These are phyloP conservation scores for Argyra leucocephala DNA, from an alignment of 2,888 invertebrate genomes.

Conservation along the genomic window DNA sequence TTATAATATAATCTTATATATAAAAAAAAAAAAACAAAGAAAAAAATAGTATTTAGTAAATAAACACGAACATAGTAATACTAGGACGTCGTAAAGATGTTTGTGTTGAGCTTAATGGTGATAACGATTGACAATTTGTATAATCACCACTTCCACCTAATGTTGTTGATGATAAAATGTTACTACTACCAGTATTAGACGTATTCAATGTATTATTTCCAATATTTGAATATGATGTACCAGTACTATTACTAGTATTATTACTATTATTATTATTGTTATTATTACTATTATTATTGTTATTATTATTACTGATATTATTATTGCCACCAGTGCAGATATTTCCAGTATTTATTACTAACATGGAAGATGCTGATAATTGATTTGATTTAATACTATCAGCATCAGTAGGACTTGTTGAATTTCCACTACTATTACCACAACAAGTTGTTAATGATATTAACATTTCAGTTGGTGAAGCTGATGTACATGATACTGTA, in stretches of 20 bases:
- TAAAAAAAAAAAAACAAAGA: too few relatives aligned
- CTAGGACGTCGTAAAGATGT: conserved; percentile 42
- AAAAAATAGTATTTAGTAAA: too few relatives aligned
- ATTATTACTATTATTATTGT: too few relatives aligned
- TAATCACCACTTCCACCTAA: conserved; percentile 16
- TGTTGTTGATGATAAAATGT: conserved; percentile 24
- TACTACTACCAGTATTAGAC: conserved; percentile 23
- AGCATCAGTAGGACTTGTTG: conserved; percentile 39
- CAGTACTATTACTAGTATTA: conserved; percentile 19
- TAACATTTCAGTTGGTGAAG: conserved; percentile 24
- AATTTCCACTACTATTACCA: conserved; percentile 3
- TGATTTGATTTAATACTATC: conserved; percentile 41
- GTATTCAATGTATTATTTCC: conserved; percentile 20
- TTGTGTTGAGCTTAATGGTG: conserved; percentile 39
- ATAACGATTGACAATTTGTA: conserved; percentile 31
- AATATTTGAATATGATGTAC: conserved; percentile 15
- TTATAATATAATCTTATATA: too few relatives aligned
- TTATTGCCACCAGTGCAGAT: conserved; percentile 13
- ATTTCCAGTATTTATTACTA: conserved; percentile 31
- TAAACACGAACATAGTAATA: conserved; percentile 45
- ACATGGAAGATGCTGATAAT: conserved; percentile 35
- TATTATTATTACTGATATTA: conserved; percentile 7
- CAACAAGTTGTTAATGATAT: conserved; percentile 7
- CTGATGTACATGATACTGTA: conserved; percentile 14
- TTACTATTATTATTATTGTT: too few relatives aligned